Base-by-base conservation (phyloP, 2,888 invertebrate species). In the Rotaria sp. region DNA sequence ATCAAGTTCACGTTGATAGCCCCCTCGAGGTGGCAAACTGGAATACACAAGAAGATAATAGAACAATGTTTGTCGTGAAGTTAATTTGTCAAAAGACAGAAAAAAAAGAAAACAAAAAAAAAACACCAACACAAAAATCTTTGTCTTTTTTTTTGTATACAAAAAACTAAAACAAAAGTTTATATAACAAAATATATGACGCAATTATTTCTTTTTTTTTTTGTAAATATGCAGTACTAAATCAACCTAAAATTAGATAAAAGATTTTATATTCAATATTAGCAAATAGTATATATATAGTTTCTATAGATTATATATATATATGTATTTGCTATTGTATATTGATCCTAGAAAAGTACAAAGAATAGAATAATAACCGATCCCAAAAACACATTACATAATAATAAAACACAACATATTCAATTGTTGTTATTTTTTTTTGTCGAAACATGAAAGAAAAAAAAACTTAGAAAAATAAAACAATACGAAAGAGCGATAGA, bases 1-100 rank as follows among this genome's bases (percentile, higher is more conserved):
- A 45, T 80, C 80, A 45, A 80, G 45, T 80, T 80, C 80, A 80
- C 80, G 80, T 80, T 80, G 80, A 80, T 80, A 80, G 80, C 80
- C 80, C 80, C 80, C 80, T 80, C 80, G 80, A 26, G 80, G 80
- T 80, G 80, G 80, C 80, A 80, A 80, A 80, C 80, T 80, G 80
- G 80, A 80, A 80, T 80, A 80, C 41, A 80, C 80, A 80, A 41
- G 45, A 80, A 80, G 80, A 80, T 45, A 80, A 18, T 80, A 67
- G 67, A 67, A 67, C 67, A 67, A 67, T 38, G 35, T 35, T 67
- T 67, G 67, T 67, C 21, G 35, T 67, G 67, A 67, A 67, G 67
- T 18, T 67, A 67, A 67, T 18, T 67, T 67, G 67, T 67, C 67
- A 67, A 67, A 55, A 8, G 10, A 7, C 8, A 55, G 10, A 55